Evolutionary conservation across 2,797 vertebrate species (phyloP).

Genomic region (Smutsia temminckii): DNA sequence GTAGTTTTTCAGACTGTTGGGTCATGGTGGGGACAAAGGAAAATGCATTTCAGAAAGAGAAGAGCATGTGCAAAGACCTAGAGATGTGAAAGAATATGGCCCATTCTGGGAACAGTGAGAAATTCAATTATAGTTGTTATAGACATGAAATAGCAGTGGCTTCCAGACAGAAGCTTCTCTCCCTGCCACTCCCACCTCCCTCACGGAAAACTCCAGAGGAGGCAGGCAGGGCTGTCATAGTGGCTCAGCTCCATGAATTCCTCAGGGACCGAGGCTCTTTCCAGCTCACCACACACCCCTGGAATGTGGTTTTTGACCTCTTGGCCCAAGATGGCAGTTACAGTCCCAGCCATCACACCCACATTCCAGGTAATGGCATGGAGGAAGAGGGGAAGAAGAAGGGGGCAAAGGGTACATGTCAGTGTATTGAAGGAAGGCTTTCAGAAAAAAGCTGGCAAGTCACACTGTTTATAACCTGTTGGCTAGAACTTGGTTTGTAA

Average conservation of each 20-base stretch:
- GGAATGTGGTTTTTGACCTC: not conserved
- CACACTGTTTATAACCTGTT: not conserved
- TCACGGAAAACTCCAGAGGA: not conserved
- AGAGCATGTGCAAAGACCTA: not conserved
- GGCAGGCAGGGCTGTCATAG: not conserved
- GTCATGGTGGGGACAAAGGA: not conserved
- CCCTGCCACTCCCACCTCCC: not conserved
- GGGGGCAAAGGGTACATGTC: too few relatives aligned
- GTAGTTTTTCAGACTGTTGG: not conserved
- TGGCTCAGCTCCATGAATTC: not conserved
- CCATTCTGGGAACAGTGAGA: not conserved
- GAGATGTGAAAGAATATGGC: not conserved
- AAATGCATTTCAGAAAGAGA: not conserved
- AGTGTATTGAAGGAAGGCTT: not conserved
- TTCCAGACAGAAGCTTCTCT: not conserved
- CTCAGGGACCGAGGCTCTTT: not conserved
- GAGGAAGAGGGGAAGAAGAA: not conserved
- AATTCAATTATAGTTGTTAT: not conserved
- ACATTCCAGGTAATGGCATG: not conserved
- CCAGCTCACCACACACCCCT: not conserved
- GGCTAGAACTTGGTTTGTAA: not conserved
- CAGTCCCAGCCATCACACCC: not conserved
- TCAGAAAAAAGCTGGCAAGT: not conserved
- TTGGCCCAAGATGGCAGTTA: not conserved
- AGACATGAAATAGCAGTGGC: not conserved